These are phyloP conservation scores for Enteromius trimaculatus DNA, from an alignment of 2,797 vertebrate species.

Conservation along the genomic window DNA sequence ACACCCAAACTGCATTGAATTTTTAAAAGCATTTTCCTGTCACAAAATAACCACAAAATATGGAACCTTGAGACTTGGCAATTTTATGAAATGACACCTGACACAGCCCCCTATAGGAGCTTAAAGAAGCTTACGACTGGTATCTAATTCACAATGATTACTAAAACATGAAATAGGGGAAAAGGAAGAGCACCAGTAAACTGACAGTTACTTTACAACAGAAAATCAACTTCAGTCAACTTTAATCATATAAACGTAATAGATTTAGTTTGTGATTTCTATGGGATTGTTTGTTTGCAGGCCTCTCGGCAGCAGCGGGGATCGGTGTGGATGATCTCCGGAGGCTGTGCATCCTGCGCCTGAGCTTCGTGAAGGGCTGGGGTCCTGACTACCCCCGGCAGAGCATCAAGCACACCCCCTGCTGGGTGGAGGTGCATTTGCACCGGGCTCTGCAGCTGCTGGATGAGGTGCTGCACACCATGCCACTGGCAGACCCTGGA, in stretches of 20 bases:
- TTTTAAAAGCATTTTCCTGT: background rate
- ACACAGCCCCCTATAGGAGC: background rate
- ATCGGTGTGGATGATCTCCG: conserved; percentile 81
- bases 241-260: background rate
- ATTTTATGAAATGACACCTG: background rate
- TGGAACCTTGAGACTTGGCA: background rate
- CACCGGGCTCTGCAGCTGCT: conserved; percentile 82
- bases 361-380: conserved; percentile 86
- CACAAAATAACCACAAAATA: background rate
- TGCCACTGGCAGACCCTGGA: conserved; percentile 78
- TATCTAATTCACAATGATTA: background rate
- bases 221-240: no score
- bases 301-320: conserved; percentile 78
- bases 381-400: conserved; percentile 82
- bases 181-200: background rate
- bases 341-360: conserved; percentile 80
- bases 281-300: conserved; percentile 58
- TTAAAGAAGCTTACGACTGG: background rate
- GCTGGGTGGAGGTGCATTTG: conserved; percentile 84
- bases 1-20: background rate
- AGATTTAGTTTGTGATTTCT: background rate
- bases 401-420: conserved; percentile 85
- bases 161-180: background rate
- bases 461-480: conserved; percentile 83
- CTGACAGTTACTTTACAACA: no score